Evolutionary conservation across 2,113 vertebrate species (phyloP).

Genomic region (Astatoreochromis straeleni): DNA sequence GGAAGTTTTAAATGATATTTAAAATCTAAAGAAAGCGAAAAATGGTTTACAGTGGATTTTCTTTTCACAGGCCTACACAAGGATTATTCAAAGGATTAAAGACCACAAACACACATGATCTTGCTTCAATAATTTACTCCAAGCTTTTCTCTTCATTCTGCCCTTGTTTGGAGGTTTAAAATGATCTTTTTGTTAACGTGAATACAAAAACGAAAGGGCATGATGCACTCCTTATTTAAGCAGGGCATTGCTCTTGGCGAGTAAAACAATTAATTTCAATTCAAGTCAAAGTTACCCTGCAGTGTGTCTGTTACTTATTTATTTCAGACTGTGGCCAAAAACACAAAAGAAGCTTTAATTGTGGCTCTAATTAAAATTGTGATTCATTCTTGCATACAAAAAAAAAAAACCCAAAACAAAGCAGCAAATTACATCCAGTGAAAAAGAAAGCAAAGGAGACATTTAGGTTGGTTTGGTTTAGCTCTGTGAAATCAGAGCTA

Average conservation of each 20-base stretch:
- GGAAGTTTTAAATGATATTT: not conserved
- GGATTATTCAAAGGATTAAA: not conserved
- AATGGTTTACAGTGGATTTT: not conserved
- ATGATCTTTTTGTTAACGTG: not conserved
- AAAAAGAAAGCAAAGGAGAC: not conserved
- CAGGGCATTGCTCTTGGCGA: not conserved
- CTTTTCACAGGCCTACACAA: not conserved
- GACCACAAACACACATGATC: not conserved
- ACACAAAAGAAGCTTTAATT: not conserved
- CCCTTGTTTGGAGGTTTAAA: not conserved
- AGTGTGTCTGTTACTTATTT: not conserved
- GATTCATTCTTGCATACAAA: not conserved
- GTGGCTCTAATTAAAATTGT: conserved; percentile 17
- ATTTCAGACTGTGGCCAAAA: not conserved
- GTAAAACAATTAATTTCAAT: conserved; percentile 44
- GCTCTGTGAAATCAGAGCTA: not conserved
- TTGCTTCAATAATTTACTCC: not conserved
- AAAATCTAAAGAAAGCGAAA: not conserved
- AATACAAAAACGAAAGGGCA: conserved; percentile 4
- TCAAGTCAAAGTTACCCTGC: conserved; percentile 3
- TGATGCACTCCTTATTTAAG: conserved; percentile 1
- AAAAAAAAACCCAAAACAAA: accelerated
- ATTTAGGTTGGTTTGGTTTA: not conserved
- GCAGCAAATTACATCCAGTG: not conserved
- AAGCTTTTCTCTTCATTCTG: not conserved